Conservation (phyloP, 1,140 invertebrate species). For the Caligus rogercresseyi region DNA sequence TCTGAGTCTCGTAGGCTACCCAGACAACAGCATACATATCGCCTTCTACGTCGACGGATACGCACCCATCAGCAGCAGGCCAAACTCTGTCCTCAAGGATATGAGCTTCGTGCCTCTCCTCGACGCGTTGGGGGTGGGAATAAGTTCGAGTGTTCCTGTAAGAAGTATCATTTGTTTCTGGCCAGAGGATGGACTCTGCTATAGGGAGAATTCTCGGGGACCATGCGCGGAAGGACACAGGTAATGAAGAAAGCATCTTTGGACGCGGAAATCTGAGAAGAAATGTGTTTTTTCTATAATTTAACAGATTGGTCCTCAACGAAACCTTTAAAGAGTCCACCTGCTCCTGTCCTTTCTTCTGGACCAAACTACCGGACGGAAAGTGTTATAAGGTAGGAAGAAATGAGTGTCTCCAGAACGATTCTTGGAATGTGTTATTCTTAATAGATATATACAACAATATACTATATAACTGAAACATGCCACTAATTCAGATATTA, state of each 20-base stretch:
- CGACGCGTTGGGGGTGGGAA: conserved; percentile 6
- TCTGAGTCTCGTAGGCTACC: background rate
- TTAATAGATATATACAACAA: too few relatives aligned
- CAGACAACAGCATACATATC: background rate
- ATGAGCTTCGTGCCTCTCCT: conserved; percentile 16
- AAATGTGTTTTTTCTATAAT: background rate
- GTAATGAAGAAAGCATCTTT: too few relatives aligned
- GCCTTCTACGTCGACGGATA: background rate
- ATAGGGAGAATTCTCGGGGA: conserved; percentile 24
- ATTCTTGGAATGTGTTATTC: too few relatives aligned
- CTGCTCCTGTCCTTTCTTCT: conserved; percentile 23
- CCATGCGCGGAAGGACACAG: conserved; percentile 22
- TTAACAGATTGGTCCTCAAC: conserved; percentile 10
- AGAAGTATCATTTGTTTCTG: conserved; percentile 25
- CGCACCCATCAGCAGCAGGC: background rate
- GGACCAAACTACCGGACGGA: conserved; percentile 22
- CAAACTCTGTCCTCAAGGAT: conserved; percentile 19
- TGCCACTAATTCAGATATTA: too few relatives aligned
- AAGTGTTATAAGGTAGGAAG: conserved; percentile 21
- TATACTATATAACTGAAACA: too few relatives aligned
- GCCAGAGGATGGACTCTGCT: conserved; percentile 24
- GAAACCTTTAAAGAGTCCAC: background rate
- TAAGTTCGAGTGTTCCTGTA: conserved; percentile 25
- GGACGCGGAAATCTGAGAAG: too few relatives aligned
- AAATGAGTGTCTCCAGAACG: background rate